Evolutionary conservation across 1,140 invertebrate species (phyloP).

Genomic region (Holotrichia oblita): DNA sequence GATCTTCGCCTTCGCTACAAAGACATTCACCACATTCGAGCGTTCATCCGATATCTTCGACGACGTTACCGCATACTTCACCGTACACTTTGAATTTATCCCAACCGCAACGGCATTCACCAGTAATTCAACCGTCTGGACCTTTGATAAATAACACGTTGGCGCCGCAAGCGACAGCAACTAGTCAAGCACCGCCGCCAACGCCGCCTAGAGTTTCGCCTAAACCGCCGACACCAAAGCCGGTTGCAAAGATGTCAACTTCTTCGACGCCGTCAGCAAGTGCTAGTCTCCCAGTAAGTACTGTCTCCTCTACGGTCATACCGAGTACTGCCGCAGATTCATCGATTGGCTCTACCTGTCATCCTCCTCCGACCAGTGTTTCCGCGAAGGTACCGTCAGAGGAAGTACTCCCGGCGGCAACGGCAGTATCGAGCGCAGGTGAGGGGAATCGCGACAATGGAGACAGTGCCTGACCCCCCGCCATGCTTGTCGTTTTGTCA

Average conservation of each 20-base stretch:
- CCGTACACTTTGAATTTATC: conserved; percentile 55
- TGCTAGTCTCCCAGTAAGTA: conserved; percentile 38
- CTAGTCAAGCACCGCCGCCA: conserved; percentile 45
- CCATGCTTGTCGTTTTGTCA: conserved; percentile 54
- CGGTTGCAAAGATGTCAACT: conserved; percentile 27
- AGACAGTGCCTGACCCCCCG: conserved; percentile 56
- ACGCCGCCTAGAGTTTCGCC: conserved; percentile 45
- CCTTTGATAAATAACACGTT: conserved; percentile 55
- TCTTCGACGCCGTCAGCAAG: conserved; percentile 15
- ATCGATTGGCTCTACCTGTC: conserved; percentile 12
- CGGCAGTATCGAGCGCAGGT: conserved; percentile 51
- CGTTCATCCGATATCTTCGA: conserved; percentile 42
- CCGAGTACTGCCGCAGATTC: conserved; percentile 33
- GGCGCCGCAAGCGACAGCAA: conserved; percentile 41
- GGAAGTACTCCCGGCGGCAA: conserved; percentile 35
- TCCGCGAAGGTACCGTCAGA: conserved; percentile 30
- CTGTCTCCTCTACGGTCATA: conserved; percentile 31
- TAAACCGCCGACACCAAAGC: conserved; percentile 53
- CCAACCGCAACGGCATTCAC: conserved; percentile 53
- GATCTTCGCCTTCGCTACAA: conserved; percentile 57
- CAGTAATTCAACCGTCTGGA: conserved; percentile 58
- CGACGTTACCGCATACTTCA: conserved; percentile 31
- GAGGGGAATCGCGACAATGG: conserved; percentile 58
- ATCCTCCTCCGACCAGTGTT: conserved; percentile 21
- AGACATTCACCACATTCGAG: conserved; percentile 56